Evolutionary conservation across 1,140 invertebrate genomes (phyloP), one percentile per base, ranked within the genome.

Genomic region (Drosophila takahashii): DNA sequence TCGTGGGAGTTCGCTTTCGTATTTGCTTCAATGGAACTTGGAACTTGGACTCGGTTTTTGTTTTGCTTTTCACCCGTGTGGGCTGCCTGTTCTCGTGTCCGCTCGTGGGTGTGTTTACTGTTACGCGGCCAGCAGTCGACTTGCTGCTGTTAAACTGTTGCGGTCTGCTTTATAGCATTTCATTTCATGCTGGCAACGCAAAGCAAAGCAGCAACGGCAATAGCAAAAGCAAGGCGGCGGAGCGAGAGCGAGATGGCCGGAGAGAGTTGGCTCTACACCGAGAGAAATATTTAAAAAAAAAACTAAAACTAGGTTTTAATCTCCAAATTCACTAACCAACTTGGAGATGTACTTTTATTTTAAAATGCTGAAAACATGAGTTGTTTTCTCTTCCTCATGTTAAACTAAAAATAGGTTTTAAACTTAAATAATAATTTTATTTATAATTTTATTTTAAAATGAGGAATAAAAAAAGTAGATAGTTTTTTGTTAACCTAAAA

Each of bases 71-170:
- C 6, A 22, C n/a, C 39, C n/a, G n/a, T n/a, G n/a, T 37, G 36
- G 36, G 3, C 11, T 37, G 3, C 9, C 47, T 15, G 4, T 22
- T 44, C 27, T 9, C n/a, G 41, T 22, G 29, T 15, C 22, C 36
- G 39, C 32, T 7, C 45, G 52, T 44, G 5, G 8, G 32, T 26
- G 50, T 87, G 80, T 80, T 90, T 77, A 77, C 84, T 60, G 80
- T 72, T 89, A 74, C 73, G 65, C 85, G 85, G 76, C 66, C 73
- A 77, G 65, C 57, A 67, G 60, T 71, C 77, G 80, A 89, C 84
- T 90, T 87, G 66, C 61, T 54, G 64, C 50, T 48, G 67, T 45
- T 61, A 50, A 50, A 34, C 64, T 44, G 51, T 36, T 62, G 47
- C 76, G 70, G 71, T 58, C 57, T 50, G 69, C 79, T 87, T 87